A percentile compares a stretch with the other conserved stretches of the same genome.
phyloP scores from a whole-genome alignment of 2,888 invertebrate species.

The Mimumesa dahlbomi region DNA sequence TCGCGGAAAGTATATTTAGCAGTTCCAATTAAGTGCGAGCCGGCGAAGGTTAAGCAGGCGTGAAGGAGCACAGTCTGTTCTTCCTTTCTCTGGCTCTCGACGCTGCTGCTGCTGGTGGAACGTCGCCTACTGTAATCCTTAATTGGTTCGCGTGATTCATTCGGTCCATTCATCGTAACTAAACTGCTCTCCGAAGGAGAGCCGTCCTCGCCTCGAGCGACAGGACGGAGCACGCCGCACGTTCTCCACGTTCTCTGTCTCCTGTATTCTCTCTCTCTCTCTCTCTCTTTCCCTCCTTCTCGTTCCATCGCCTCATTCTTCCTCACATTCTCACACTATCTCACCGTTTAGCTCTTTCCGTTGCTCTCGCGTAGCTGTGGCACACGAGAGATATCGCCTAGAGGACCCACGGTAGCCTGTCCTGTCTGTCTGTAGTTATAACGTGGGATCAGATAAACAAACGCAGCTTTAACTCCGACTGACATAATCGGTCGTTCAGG shows the following conservation, averaged over 20 bases:
- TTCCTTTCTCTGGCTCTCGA: slow-evolving; percentile 37
- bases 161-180: slow-evolving; percentile 76
- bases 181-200: slow-evolving; percentile 67
- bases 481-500: slow-evolving; percentile 73
- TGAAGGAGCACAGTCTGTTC: slow-evolving; percentile 48
- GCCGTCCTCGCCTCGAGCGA: slow-evolving; percentile 70
- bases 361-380: neutral
- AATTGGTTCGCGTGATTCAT: slow-evolving; percentile 79
- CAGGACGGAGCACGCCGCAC: slow-evolving; percentile 57
- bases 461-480: slow-evolving; percentile 70
- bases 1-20: slow-evolving; percentile 53
- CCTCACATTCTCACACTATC: neutral
- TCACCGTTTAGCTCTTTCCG: neutral
- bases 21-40: slow-evolving; percentile 58
- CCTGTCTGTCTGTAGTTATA: slow-evolving; percentile 70
- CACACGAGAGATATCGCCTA: slow-evolving; percentile 64
- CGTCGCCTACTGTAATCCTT: slow-evolving; percentile 73
- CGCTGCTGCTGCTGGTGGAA: slow-evolving; percentile 15
- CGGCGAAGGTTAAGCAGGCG: slow-evolving; percentile 60
- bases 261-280: slow-evolving; percentile 17
- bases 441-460: slow-evolving; percentile 77
- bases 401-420: slow-evolving; percentile 67
- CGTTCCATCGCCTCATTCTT: slow-evolving; percentile 11
- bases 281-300: slow-evolving; percentile 19
- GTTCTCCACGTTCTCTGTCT: slow-evolving; percentile 20